Evolutionary conservation across 1,140 invertebrate species (phyloP), one percentile per base, ranked within the genome.

Genomic region (Atta cephalotes): DNA sequence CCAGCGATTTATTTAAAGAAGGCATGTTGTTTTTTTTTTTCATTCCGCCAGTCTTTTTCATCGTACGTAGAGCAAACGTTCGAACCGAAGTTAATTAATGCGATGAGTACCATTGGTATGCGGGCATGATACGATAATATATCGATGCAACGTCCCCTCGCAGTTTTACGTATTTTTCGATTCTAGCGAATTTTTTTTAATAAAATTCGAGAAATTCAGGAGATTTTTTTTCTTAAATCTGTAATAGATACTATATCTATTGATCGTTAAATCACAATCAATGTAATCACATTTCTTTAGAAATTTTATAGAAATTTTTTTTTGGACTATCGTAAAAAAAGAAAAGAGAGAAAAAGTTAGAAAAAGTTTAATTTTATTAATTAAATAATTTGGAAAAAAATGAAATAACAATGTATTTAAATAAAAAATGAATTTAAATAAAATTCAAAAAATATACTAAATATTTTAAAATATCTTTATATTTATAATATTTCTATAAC

Each of bases 1-100:
- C 58, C 53, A 63, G 77, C 90, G 89, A 90, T 90, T 93, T 92
- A 88, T 87, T 88, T 88, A 86, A 89, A 81, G 86, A 89, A 92
- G 87, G 80, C 70, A 65, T 21, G 66, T 82, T 77, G 62, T 63
- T 87, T 88, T 76, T 71, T 78, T 85, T 85, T 86, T 31, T 70
- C 16, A 72, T 88, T 79, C 39, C 70, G 63, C 63, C 65, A 60
- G 78, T 77, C 77, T 86, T 78, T 90, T 71, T 77, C 63, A 80
- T 82, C 62, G 35, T 60, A 68, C 70, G 79, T 76, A 87, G 87
- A 87, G 85, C 79, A 51, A 49, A 70, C 68, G 77, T 21, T 70
- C 60, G 9, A 51, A 63, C 51, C 14, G 87, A 65, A 88, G 62
- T 88, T 81, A 78, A 91, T 89, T 85, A 86, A 89, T 90, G 89